These are phyloP conservation scores for Chromobotia macracanthus DNA, from an alignment of 2,797 vertebrate species.

Conservation along the genomic window DNA sequence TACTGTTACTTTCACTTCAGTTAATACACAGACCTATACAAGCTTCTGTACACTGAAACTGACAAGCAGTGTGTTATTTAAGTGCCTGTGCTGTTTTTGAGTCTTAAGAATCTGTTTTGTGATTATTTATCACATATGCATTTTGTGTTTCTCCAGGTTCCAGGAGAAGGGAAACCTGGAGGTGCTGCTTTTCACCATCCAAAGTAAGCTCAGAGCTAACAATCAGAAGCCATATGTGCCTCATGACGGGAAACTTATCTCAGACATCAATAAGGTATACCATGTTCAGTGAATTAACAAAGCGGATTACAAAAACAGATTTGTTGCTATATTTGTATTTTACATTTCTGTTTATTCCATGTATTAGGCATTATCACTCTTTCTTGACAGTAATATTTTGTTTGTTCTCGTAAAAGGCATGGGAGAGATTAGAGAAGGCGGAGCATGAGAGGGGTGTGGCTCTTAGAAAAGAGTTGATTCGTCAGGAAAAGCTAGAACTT, in stretches of 20 bases:
- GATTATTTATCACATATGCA: neutral
- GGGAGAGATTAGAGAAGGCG: conserved; percentile 89
- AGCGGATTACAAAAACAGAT: neutral
- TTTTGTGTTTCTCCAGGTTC: conserved; percentile 77
- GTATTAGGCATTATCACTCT: too few relatives aligned
- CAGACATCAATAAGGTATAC: conserved; percentile 92
- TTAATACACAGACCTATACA: neutral
- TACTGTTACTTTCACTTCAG: neutral
- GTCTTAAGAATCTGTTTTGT: too few relatives aligned
- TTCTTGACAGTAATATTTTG: neutral
- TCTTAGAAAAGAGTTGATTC: conserved; percentile 89
- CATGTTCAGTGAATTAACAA: neutral
- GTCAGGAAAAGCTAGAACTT: conserved; percentile 94
- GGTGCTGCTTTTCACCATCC: conserved; percentile 95
- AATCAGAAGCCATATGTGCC: conserved; percentile 92
- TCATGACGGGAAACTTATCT: conserved; percentile 88
- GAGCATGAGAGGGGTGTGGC: conserved; percentile 90
- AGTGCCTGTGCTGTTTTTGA: neutral
- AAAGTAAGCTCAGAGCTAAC: conserved; percentile 94
- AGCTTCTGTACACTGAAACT: neutral
- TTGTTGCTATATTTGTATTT: too few relatives aligned
- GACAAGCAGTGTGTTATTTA: neutral
- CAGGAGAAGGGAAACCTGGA: conserved; percentile 97
- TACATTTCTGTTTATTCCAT: neutral
- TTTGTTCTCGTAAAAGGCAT: conserved; percentile 76